phyloP scores from a whole-genome alignment of 2,113 vertebrate genomes.

The Azemiops feae region DNA sequence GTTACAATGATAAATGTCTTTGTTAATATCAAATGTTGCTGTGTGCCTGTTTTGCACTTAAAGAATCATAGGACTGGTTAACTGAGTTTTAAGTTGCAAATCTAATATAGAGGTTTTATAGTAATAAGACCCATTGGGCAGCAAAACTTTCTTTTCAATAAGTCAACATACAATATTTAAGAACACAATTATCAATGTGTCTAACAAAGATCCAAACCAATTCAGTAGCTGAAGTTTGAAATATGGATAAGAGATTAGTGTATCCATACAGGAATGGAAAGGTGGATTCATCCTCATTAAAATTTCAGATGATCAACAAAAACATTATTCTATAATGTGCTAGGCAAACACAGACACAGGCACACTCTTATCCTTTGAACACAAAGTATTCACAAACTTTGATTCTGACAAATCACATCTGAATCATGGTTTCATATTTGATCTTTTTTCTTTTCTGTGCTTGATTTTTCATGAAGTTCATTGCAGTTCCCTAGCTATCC shows the following conservation, averaged over 20 bases:
- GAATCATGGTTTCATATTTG: slow-evolving; percentile 1
- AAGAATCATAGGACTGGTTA: no score
- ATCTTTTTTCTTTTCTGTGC: background rate
- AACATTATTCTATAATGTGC: background rate
- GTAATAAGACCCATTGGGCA: background rate
- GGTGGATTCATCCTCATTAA: background rate
- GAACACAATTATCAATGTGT: background rate
- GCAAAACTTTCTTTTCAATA: background rate
- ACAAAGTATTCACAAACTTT: background rate
- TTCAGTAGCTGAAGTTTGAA: background rate
- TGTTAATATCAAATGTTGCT: no score
- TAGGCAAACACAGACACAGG: background rate
- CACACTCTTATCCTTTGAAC: accelerated
- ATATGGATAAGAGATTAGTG: background rate
- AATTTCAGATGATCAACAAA: background rate
- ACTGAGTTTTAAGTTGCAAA: background rate
- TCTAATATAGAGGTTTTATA: background rate
- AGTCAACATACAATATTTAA: background rate
- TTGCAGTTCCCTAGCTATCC: background rate
- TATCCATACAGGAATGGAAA: background rate
- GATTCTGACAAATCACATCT: background rate
- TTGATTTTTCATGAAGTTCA: background rate
- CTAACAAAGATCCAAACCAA: background rate
- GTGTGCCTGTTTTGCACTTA: no score
- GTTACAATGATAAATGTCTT: no score